phyloP scores from a whole-genome alignment of 2,113 vertebrate species.

The Phaethon lepturus region DNA sequence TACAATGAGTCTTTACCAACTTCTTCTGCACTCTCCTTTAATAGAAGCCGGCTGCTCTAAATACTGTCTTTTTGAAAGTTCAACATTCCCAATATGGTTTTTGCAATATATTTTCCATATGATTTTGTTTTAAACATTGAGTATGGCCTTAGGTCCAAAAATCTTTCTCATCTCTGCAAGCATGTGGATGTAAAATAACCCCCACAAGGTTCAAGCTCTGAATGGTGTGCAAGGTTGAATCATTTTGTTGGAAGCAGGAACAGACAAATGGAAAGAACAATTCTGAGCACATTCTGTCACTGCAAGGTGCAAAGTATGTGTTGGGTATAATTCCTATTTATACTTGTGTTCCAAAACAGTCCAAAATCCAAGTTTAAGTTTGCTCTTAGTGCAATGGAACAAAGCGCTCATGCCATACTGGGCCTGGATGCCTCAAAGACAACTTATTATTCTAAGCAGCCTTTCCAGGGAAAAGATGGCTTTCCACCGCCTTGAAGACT shows the following conservation, averaged over 20 bases:
- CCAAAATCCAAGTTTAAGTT: background rate
- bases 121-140: slow-evolving; percentile 62
- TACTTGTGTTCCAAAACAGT: background rate
- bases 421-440: background rate
- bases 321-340: slow-evolving; percentile 9
- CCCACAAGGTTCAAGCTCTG: background rate
- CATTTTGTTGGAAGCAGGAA: slow-evolving; percentile 31
- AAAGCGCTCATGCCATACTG: background rate
- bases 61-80: slow-evolving; percentile 26
- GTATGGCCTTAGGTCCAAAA: background rate
- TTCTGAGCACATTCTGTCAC: slow-evolving; percentile 24
- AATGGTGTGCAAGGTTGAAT: slow-evolving; percentile 19
- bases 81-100: background rate
- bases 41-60: slow-evolving; percentile 53
- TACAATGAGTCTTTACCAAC: slow-evolving; percentile 10
- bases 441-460: background rate
- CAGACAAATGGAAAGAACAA: slow-evolving; percentile 34
- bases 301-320: background rate
- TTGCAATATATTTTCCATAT: slow-evolving; percentile 55
- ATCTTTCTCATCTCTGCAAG: background rate
- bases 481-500: background rate
- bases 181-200: slow-evolving; percentile 11
- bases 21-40: slow-evolving; percentile 31
- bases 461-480: background rate
- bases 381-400: background rate